These are phyloP conservation scores for Bergia puertoricense DNA, from an alignment of 92 coral and sea anemone species.

Conservation along the genomic window DNA sequence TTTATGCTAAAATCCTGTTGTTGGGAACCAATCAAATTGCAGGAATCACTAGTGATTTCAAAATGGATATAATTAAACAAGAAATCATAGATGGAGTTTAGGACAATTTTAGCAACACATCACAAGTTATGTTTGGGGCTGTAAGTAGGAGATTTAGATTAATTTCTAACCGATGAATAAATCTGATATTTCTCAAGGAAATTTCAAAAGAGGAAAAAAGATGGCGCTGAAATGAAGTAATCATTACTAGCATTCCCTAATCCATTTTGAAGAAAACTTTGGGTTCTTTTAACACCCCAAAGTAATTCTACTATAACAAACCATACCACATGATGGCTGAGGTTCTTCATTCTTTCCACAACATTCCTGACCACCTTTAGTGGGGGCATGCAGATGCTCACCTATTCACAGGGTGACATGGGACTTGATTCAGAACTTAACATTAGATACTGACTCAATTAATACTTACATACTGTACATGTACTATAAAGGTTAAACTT, in stretches of 20 bases:
- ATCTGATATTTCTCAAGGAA: too few species aligned
- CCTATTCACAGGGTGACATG: conserved; percentile 52
- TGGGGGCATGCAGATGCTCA: conserved; percentile 93
- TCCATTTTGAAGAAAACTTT: too few species aligned
- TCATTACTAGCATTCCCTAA: neutral
- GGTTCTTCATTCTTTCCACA: conserved; percentile 94
- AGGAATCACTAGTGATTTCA: too few species aligned
- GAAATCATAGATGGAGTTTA: too few species aligned
- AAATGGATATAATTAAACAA: too few species aligned
- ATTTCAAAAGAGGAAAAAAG: neutral
- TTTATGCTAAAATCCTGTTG: too few species aligned
- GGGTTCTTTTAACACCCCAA: neutral
- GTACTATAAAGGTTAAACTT: neutral
- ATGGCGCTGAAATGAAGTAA: neutral
- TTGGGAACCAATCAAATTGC: too few species aligned
- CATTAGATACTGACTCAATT: neutral
- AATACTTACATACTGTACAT: too few species aligned
- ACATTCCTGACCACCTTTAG: conserved; percentile 89
- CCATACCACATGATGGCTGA: conserved; percentile 80
- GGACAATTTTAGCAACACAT: too few species aligned
- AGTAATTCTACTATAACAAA: neutral
- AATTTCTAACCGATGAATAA: too few species aligned
- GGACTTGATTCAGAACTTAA: neutral
- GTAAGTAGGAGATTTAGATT: too few species aligned
- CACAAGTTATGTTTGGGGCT: too few species aligned